Conservation (phyloP, 2,113 vertebrate genomes). For the Camarhynchus parvulus region DNA sequence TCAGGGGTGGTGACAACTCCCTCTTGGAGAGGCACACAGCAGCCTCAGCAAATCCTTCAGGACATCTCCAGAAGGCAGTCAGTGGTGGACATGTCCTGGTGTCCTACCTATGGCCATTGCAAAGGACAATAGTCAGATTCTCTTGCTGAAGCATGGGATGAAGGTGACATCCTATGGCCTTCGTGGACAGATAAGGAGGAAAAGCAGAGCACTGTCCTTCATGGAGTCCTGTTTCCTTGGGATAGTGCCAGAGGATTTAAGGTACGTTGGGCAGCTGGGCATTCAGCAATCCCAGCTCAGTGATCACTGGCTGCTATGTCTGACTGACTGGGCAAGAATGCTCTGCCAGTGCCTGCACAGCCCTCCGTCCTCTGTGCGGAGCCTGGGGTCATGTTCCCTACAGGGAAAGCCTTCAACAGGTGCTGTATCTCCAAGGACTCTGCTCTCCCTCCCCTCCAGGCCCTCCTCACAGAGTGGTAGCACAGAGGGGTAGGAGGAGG, state of each 20-base stretch:
- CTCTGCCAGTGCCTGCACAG: not conserved
- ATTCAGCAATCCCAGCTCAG: conserved; percentile 38
- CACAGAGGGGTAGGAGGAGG: not conserved
- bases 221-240: conserved; percentile 32
- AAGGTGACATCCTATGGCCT: not conserved
- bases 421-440: conserved; percentile 19
- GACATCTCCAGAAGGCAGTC: not conserved
- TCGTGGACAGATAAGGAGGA: not conserved
- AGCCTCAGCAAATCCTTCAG: not conserved
- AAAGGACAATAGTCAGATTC: not conserved
- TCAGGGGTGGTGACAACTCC: not conserved
- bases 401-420: conserved; percentile 54
- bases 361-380: not conserved
- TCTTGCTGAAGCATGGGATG: not conserved
- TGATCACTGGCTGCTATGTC: not conserved
- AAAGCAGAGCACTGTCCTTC: not conserved
- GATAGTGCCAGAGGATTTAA: conserved; percentile 43
- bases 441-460: not conserved
- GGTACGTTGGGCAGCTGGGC: conserved; percentile 28
- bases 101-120: not conserved
- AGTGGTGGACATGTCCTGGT: accelerated
- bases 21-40: not conserved
- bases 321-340: conserved; percentile 33
- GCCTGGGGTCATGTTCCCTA: conserved; percentile 59
- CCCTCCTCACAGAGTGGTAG: not conserved